Base-by-base conservation (phyloP, 2,888 invertebrate genomes). In the Papilio protenor region DNA sequence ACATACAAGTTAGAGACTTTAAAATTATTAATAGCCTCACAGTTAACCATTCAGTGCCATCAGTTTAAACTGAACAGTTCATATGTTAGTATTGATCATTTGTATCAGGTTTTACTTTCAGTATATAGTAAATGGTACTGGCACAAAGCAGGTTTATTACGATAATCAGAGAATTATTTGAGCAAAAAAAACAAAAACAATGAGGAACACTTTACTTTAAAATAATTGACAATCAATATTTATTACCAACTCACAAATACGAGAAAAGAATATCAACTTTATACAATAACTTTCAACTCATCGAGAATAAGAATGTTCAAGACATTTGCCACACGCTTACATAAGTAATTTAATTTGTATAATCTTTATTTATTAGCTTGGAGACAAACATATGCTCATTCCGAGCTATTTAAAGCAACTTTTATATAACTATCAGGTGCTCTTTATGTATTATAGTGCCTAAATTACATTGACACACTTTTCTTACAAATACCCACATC, bases 151-250 rank as follows among this genome's bases (percentile, higher is more conserved):
- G 12, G 16, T 12, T 23, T 14, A 59, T 59, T 59, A 23, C 14
- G 23, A 59, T 57, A 18, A 18, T 33, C 33, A 16, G 61, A 6
- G 8, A 61, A 61, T 61, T 8, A 61, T 61, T 57, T n/a, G 16
- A 27, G 14, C 21, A 10, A 64, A 33, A 33, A 33, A 16, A 14
- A 5, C 16, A 8, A 11, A 59, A 23, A 59, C 21, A 11, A 14
- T 61, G 27, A 14, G 23, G 1, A 16, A 18, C 27, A 27, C 2
- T 18, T n/a, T n/a, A n/a, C n/a, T n/a, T 45, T n/a, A 69, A 45
- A 69, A 69, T 69, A 69, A 69, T 69, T 69, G 66, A 69, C 66
- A 69, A 45, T n/a, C 11, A 14, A 3, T 23, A 23, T 21, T 59
- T 12, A 59, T 52, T 52, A 52, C 52, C 21, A n/a, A 21, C n/a